These are phyloP conservation scores for Enteromius paludinosus DNA, from an alignment of 2,797 vertebrate species.

Conservation along the genomic window DNA sequence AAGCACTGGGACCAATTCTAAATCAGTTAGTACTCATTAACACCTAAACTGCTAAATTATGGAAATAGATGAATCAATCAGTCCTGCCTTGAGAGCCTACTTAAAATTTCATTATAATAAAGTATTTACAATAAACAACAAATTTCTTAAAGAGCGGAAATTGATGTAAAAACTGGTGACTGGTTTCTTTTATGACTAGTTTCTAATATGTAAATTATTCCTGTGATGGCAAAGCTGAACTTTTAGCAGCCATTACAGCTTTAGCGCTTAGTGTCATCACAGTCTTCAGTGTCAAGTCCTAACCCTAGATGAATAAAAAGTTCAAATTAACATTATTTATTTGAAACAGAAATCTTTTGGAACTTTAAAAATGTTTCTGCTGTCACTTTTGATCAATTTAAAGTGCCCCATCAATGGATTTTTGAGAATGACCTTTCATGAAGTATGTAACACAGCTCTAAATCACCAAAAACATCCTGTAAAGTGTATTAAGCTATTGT, in stretches of 20 bases:
- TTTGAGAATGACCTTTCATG: too few species aligned
- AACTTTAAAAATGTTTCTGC: neutral
- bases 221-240: neutral
- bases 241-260: neutral
- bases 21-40: slow-evolving; percentile 4
- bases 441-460: too few species aligned
- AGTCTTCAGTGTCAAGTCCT: neutral
- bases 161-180: neutral
- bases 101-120: slow-evolving; percentile 5
- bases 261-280: neutral
- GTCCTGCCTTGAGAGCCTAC: neutral
- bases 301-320: too few species aligned
- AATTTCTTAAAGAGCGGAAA: neutral
- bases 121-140: slow-evolving; percentile 4
- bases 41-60: slow-evolving; percentile 27
- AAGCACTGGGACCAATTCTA: neutral
- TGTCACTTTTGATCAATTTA: neutral
- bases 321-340: too few species aligned
- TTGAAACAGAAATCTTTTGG: neutral
- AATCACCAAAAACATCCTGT: too few species aligned
- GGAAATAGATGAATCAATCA: neutral
- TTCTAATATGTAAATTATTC: neutral
- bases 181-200: neutral
- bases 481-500: too few species aligned
- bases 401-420: neutral